Percentiles rank a stretch among this genome's conserved stretches.
phyloP scores from a whole-genome alignment of 1,140 invertebrate genomes.

The Aradophagus sp. region DNA sequence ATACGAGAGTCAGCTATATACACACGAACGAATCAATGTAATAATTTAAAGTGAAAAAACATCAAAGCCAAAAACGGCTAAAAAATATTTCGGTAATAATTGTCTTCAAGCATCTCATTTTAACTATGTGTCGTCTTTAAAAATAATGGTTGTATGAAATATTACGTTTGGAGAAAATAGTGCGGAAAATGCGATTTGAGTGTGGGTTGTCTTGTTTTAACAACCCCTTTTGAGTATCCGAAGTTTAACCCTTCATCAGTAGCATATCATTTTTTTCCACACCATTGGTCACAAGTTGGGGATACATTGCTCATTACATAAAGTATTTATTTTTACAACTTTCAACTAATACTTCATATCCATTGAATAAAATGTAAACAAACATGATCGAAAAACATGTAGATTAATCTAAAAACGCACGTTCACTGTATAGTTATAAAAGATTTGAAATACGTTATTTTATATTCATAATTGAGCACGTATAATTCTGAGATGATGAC shows the following conservation, averaged over 20 bases:
- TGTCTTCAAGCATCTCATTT: background rate
- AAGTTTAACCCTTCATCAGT: conserved; percentile 55
- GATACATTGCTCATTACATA: conserved; percentile 33
- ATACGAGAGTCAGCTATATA: too few relatives aligned
- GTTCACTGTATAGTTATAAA: too few relatives aligned
- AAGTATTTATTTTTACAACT: conserved; percentile 52
- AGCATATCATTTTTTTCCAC: conserved; percentile 51
- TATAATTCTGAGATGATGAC: too few relatives aligned
- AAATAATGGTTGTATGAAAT: conserved; percentile 35
- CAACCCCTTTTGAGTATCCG: conserved; percentile 49
- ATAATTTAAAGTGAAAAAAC: too few relatives aligned
- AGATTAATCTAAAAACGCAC: too few relatives aligned
- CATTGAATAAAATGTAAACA: conserved; percentile 13
- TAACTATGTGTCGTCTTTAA: conserved; percentile 11
- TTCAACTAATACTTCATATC: conserved; percentile 31
- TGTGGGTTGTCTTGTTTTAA: conserved; percentile 40
- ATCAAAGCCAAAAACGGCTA: too few relatives aligned
- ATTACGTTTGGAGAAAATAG: conserved; percentile 47
- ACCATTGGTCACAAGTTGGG: conserved; percentile 37
- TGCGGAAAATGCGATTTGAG: conserved; percentile 50
- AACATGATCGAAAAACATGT: too few relatives aligned
- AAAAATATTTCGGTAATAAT: too few relatives aligned
- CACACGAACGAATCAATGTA: too few relatives aligned
- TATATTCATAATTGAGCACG: too few relatives aligned
- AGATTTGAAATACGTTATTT: too few relatives aligned